Percentiles rank a stretch among this genome's conserved stretches.
Evolutionary conservation across 2,888 invertebrate species (phyloP).

Genomic region (Patella pellucida): DNA sequence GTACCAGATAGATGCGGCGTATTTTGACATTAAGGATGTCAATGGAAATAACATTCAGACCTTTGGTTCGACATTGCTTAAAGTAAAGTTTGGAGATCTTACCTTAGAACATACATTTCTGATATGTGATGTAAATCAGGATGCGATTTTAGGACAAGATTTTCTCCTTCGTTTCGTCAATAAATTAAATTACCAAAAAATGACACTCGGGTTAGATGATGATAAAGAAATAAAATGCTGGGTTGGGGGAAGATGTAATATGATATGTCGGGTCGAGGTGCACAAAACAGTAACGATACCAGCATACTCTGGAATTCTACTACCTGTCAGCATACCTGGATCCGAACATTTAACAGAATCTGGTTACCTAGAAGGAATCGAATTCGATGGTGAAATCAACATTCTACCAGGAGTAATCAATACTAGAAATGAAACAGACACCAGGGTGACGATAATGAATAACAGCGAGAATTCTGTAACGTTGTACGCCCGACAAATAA

Average conservation of each 20-base stretch:
- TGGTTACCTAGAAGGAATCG: constrained; percentile 13
- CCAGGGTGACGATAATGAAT: constrained; percentile 8
- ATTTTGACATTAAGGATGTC: background rate
- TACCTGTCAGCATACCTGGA: constrained; percentile 14
- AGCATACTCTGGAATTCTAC: background rate
- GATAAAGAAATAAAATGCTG: constrained; percentile 15
- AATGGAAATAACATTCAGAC: background rate
- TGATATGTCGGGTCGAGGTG: constrained; percentile 15
- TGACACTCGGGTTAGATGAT: background rate
- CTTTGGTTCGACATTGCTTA: background rate
- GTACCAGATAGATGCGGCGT: too few relatives aligned
- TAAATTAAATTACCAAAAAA: constrained; percentile 2
- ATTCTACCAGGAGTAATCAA: background rate
- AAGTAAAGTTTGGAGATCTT: background rate
- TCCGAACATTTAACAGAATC: background rate
- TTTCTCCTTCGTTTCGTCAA: constrained; percentile 22
- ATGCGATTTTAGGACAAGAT: constrained; percentile 29
- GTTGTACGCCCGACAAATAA: background rate
- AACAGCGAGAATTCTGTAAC: background rate
- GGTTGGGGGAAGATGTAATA: constrained; percentile 7
- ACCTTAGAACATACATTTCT: background rate
- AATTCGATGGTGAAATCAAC: background rate
- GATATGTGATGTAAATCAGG: constrained; percentile 22
- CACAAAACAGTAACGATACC: constrained; percentile 12
- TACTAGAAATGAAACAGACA: background rate